phyloP scores from a whole-genome alignment of 1,140 invertebrate species.

The Eupristina koningsbergeri region DNA sequence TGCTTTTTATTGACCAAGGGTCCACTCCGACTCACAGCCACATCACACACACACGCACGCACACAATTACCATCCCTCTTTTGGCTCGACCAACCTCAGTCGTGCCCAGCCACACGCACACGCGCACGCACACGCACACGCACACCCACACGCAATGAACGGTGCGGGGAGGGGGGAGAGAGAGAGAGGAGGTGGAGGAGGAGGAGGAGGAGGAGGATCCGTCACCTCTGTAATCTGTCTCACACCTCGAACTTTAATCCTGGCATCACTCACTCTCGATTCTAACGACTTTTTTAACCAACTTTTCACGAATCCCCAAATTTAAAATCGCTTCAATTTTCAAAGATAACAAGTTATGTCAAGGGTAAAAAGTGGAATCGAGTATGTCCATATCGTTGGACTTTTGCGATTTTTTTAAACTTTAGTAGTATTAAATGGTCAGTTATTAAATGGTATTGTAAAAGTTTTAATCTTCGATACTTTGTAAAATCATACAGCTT shows the following conservation, averaged over 20 bases:
- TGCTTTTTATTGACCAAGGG: background rate
- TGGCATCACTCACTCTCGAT: background rate
- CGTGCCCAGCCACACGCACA: background rate
- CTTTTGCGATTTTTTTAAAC: no score
- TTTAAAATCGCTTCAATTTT: background rate
- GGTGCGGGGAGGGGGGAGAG: no score
- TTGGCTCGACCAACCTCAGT: background rate
- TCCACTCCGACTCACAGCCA: background rate
- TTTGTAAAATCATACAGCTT: background rate
- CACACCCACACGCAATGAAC: background rate
- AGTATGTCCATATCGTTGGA: no score
- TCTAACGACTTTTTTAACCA: background rate
- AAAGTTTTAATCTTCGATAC: background rate
- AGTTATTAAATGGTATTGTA: no score
- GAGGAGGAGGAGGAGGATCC: no score
- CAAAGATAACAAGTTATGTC: background rate
- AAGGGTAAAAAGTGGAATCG: no score
- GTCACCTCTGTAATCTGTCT: no score
- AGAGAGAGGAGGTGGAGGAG: no score
- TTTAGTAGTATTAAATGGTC: no score
- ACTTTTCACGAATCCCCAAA: background rate
- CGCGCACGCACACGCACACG: background rate
- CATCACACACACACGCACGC: no score
- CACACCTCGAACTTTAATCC: constrained; percentile 3
- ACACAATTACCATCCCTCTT: background rate